Base-by-base conservation (phyloP, 2,797 vertebrate genomes). In the Semaprochilodus insignis region DNA sequence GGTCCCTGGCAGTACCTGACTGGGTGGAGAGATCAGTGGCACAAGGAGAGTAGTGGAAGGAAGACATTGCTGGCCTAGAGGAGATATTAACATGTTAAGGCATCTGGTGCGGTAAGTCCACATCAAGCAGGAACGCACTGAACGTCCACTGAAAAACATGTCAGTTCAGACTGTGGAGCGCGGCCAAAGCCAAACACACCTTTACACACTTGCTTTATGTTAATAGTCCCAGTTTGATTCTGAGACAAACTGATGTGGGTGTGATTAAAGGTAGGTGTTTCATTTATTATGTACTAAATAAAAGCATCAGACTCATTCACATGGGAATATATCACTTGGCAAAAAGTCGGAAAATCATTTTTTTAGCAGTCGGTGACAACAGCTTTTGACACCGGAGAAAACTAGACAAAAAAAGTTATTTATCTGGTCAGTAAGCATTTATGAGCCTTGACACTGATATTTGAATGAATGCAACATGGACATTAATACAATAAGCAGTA, bases 21-120 rank as follows among this genome's bases (percentile, higher is more conserved):
- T 40, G 23, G 16, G 23, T 63, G 27, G 25, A 31, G 23, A 21
- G n/a, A n/a, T 6, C 51, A 48, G 16, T 1, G 21, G 13, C 44
- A 73, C 19, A 25, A 16, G n/a, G 4, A 51, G 4, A 16, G 10
- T 4, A 14, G 27, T 54, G 14, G 8, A 13, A 36, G 40, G 23
- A 63, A 63, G 44, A 16, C 59, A 72, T 40, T 63, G 57, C 23
- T 63, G 55, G 57, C 62, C 31, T 79, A 66, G 54, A 25, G 69
- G 44, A 13, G 57, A 40, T 74, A 78, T 84, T 83, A 60, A 76
- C 65, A 84, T 62, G 77, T 52, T 75, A 81, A 60, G 27, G 60
- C 77, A 63, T 85, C 77, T 65, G 77, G 82, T 76, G 67, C 65
- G 82, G 44, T 51, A 81, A 81, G 59, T 75, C 69, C 63, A 80